phyloP scores from a whole-genome alignment of 2,797 vertebrate genomes.

The Xenentodon cancila region DNA sequence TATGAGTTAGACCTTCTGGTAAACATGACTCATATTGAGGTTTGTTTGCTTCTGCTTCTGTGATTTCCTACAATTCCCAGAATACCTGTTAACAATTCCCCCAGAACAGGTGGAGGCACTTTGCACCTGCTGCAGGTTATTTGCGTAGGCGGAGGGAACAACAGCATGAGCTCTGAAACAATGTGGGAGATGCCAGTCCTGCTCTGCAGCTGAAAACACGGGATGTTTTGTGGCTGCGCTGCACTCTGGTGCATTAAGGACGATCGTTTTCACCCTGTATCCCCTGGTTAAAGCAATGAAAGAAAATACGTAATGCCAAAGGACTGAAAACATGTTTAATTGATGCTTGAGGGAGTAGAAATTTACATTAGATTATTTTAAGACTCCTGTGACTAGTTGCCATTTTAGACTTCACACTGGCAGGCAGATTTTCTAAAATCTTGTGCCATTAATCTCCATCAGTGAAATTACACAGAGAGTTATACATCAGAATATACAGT shows the following conservation, averaged over 20 bases:
- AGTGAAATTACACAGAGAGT: neutral
- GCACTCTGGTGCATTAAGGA: constrained; percentile 37
- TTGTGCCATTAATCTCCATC: constrained; percentile 8
- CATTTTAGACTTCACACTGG: neutral
- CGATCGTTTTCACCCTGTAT: constrained; percentile 26
- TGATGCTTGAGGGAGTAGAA: constrained; percentile 11
- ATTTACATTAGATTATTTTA: constrained; percentile 28
- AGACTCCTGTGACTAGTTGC: constrained; percentile 17
- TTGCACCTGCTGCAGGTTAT: constrained; percentile 43
- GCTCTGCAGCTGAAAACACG: constrained; percentile 18
- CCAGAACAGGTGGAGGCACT: constrained; percentile 43
- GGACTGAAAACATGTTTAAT: constrained; percentile 19
- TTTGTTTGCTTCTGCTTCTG: constrained; percentile 38
- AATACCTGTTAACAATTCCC: constrained; percentile 48
- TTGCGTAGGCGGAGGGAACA: constrained; percentile 35
- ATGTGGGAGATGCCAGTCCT: constrained; percentile 33
- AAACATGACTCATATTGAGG: constrained; percentile 15
- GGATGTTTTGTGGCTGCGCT: constrained; percentile 14
- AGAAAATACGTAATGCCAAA: constrained; percentile 6
- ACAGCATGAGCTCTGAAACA: constrained; percentile 29
- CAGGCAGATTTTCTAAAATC: constrained; percentile 17
- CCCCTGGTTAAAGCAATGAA: constrained; percentile 20
- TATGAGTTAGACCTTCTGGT: constrained; percentile 14
- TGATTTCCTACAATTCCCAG: constrained; percentile 53
- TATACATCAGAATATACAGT: neutral